Evolutionary conservation across 2,888 invertebrate genomes (phyloP), one percentile per base, ranked within the genome.

Genomic region (Thymelicus acteon): DNA sequence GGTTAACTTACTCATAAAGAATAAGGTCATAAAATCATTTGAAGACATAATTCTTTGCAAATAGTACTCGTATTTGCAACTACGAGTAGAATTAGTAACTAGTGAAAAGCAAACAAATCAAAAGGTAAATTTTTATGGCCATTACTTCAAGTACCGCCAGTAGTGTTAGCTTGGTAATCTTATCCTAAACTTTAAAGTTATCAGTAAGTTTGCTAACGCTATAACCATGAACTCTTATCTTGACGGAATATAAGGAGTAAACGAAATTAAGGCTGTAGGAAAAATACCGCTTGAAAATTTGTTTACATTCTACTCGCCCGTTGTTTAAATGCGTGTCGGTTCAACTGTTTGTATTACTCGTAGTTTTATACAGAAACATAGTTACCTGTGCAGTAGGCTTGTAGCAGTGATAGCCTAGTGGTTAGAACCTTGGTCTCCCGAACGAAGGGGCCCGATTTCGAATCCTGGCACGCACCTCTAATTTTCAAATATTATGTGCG

Each of bases 281-380:
- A 77, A 78, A 77, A 74, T 74, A 77, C 77, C 69, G 70, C 63
- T 62, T 65, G 37, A 12, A 31, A 58, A 24, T 37, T 58, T 62
- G 44, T 52, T 61, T 65, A 65, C 64, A 12, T 24, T 64, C 39
- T 58, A 12, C 10, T 48, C 57, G 5, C 7, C 24, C 4, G 24
- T 24, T 57, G 24, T 57, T 57, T 57, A 31, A 57, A 12, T 57
- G 57, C 10, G 24, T 57, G 57, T 6, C 5, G 13, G 52, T 24
- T 7, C 19, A 1, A 10, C 31, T 54, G 54, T 24, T 54, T 54
- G n/a, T n/a, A n/a, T n/a, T n/a, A n/a, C n/a, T 15, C 31, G 5
- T 57, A 31, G 5, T 24, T 54, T 24, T 54, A 54, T 54, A 54
- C 13, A 49, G 15, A 19, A 19, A 19, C 19, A 19, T 19, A 19